phyloP scores from a whole-genome alignment of 2,888 invertebrate genomes.

The Agrotis ipsilon region DNA sequence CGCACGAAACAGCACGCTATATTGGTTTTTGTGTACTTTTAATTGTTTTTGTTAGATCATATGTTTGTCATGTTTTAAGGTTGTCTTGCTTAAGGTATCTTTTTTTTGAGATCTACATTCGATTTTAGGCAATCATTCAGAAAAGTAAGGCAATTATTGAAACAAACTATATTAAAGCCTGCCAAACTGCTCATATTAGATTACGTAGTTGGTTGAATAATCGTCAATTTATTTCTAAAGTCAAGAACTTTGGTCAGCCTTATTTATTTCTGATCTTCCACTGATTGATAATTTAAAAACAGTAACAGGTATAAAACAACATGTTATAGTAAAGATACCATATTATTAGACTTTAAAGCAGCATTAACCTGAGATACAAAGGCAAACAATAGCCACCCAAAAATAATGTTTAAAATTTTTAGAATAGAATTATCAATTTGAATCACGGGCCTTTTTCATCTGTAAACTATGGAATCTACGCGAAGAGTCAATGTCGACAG shows the following conservation, averaged over 20 bases:
- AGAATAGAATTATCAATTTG: too few relatives aligned
- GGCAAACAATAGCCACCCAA: background rate
- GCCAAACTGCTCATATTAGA: background rate
- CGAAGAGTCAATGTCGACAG: background rate
- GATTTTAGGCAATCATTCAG: too few relatives aligned
- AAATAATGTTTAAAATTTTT: too few relatives aligned
- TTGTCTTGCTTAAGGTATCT: slow-evolving; percentile 9
- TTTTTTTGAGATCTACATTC: background rate
- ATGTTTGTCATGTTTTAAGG: slow-evolving; percentile 10
- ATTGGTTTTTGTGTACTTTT: slow-evolving; percentile 2
- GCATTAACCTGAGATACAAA: background rate
- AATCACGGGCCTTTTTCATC: background rate
- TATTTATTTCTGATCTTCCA: too few relatives aligned
- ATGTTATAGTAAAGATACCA: too few relatives aligned
- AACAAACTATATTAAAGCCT: too few relatives aligned
- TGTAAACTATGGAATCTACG: background rate
- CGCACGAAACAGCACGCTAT: slow-evolving; percentile 27
- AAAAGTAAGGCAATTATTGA: background rate
- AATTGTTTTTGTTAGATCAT: slow-evolving; percentile 19
- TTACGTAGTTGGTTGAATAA: background rate
- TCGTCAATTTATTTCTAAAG: background rate
- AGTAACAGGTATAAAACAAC: too few relatives aligned
- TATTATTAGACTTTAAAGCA: too few relatives aligned
- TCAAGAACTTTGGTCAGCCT: background rate
- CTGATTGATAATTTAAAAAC: background rate